Conservation (phyloP, 2,113 vertebrate species). For the Lasiurus cinereus region DNA sequence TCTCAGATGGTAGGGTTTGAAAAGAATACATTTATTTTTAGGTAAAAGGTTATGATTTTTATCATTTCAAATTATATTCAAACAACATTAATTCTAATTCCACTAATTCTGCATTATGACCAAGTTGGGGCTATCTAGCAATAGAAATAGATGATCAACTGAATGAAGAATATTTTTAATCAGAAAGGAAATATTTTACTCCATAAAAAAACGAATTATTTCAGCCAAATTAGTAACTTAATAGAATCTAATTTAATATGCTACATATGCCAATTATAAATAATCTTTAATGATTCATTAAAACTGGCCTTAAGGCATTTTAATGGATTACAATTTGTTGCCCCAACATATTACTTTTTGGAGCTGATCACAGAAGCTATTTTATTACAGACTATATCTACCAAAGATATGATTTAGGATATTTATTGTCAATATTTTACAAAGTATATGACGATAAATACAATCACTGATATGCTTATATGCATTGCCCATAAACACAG, state of each 20-base stretch:
- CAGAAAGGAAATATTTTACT: conserved; percentile 44
- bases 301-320: background rate
- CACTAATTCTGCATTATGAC: background rate
- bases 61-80: conserved; percentile 57
- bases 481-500: too few species aligned
- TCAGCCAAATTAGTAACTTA: background rate
- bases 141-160: conserved; percentile 20
- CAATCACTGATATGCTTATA: background rate
- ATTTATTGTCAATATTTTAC: background rate
- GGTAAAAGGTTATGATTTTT: conserved; percentile 27
- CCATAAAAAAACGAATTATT: conserved; percentile 24
- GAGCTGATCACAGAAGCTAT: background rate
- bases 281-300: conserved; percentile 6
- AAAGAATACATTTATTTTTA: conserved; percentile 23
- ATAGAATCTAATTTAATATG: background rate
- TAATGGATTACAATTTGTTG: background rate
- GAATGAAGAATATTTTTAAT: conserved; percentile 27
- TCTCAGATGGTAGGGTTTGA: conserved; percentile 17
- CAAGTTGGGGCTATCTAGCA: background rate
- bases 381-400: conserved; percentile 6
- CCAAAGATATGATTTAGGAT: background rate
- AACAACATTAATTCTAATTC: conserved; percentile 24
- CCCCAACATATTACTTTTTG: background rate
- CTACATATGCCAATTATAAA: conserved; percentile 1
- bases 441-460: background rate